A percentile compares a stretch with the other conserved stretches of the same genome.
Conservation (phyloP, 2,113 vertebrate species). For the Formicarius rufipectus region DNA sequence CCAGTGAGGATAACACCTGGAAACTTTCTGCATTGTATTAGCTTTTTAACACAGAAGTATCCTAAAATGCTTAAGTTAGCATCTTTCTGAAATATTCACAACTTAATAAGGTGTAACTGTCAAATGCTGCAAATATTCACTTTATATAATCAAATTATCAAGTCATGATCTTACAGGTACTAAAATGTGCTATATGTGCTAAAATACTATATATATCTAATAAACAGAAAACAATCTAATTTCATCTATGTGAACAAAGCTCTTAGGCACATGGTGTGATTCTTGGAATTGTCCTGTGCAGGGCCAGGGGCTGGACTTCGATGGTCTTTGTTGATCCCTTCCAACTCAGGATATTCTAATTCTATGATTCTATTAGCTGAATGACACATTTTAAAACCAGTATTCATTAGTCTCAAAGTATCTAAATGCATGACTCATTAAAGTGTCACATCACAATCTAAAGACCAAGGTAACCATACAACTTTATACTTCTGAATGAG, state of each 20-base stretch:
- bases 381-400: neutral
- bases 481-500: neutral
- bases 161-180: neutral
- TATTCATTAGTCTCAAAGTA: neutral
- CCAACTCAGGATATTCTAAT: neutral
- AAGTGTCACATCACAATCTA: neutral
- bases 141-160: neutral
- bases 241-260: neutral
- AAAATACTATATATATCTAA: neutral
- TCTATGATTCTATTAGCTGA: neutral
- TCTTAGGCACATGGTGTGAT: neutral
- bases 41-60: neutral
- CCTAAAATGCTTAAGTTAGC: neutral
- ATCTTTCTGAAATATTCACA: neutral
- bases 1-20: neutral
- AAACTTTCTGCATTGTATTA: neutral
- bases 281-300: neutral
- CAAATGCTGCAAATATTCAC: neutral
- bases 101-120: neutral
- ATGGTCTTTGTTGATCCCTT: neutral
- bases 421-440: rapidly evolving
- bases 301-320: neutral
- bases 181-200: too few species aligned
- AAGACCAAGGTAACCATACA: neutral
- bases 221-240: neutral